These are phyloP conservation scores for Drosophila nigricruria DNA, from an alignment of 2,888 invertebrate species.

Conservation along the genomic window DNA sequence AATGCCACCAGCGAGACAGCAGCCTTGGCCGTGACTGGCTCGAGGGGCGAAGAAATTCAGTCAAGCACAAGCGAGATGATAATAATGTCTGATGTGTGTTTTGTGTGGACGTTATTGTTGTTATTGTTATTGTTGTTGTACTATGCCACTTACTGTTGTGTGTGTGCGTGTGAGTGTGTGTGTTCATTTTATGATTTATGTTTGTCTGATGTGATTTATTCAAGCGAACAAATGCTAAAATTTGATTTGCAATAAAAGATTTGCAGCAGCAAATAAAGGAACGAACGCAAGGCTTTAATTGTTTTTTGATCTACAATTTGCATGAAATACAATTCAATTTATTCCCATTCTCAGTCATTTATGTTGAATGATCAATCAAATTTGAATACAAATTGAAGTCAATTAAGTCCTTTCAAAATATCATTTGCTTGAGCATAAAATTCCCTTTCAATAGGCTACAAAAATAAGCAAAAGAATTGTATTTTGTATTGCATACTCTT, in stretches of 20 bases:
- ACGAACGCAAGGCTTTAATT: slow-evolving; percentile 52
- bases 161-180: slow-evolving; percentile 35
- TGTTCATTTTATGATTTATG: slow-evolving; percentile 80
- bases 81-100: slow-evolving; percentile 82
- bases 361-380: neutral
- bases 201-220: slow-evolving; percentile 82
- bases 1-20: slow-evolving; percentile 27
- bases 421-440: neutral
- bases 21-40: slow-evolving; percentile 56
- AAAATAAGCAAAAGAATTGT: fast-evolving
- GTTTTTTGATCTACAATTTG: neutral
- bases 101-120: slow-evolving; percentile 46
- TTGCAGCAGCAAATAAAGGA: slow-evolving; percentile 25
- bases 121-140: slow-evolving; percentile 40
- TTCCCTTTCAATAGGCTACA: neutral
- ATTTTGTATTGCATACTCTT: slow-evolving; percentile 44
- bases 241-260: slow-evolving; percentile 75
- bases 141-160: slow-evolving; percentile 50
- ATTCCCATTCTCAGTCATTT: neutral
- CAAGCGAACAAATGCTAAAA: slow-evolving; percentile 76
- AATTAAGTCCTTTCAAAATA: neutral
- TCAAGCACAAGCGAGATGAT: slow-evolving; percentile 85
- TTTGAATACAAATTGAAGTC: neutral
- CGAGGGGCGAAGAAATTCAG: slow-evolving; percentile 79
- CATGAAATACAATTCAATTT: neutral